phyloP scores from a whole-genome alignment of 2,113 vertebrate genomes.

The Oophaga pumilio region DNA sequence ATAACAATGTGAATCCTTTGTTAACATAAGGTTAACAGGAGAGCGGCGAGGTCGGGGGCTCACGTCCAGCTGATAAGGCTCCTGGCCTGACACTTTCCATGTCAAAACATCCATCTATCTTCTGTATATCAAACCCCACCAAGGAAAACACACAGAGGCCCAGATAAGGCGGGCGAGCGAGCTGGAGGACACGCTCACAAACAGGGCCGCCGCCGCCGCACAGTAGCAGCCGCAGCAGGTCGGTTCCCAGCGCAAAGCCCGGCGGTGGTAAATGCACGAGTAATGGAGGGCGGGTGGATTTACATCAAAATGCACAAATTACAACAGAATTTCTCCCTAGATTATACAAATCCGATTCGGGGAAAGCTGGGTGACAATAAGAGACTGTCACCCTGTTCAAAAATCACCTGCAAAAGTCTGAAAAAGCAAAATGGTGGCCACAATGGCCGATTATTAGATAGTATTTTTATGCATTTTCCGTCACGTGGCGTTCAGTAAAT shows the following conservation, averaged over 20 bases:
- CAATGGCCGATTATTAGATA: too few species aligned
- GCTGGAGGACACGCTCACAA: conserved; percentile 58
- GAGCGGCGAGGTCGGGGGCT: conserved; percentile 80
- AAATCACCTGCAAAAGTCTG: too few species aligned
- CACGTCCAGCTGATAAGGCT: conserved; percentile 82
- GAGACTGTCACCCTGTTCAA: too few species aligned
- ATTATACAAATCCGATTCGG: too few species aligned
- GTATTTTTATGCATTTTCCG: background rate
- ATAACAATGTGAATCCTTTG: conserved; percentile 63
- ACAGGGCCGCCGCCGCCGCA: conserved; percentile 25
- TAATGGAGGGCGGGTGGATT: too few species aligned
- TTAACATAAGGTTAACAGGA: conserved; percentile 25
- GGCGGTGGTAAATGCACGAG: too few species aligned
- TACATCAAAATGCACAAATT: too few species aligned
- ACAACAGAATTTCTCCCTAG: too few species aligned
- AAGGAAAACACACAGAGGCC: conserved; percentile 87
- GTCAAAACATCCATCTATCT: conserved; percentile 97
- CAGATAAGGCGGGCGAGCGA: conserved; percentile 88
- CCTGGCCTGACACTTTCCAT: conserved; percentile 94
- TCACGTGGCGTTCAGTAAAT: background rate
- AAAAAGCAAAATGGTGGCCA: too few species aligned
- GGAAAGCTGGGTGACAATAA: too few species aligned
- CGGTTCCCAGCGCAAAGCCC: too few species aligned
- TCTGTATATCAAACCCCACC: conserved; percentile 94
- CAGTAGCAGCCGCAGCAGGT: conserved; percentile 53